Conservation (phyloP, 2,888 invertebrate genomes). For the Pristionchus entomophagus region DNA sequence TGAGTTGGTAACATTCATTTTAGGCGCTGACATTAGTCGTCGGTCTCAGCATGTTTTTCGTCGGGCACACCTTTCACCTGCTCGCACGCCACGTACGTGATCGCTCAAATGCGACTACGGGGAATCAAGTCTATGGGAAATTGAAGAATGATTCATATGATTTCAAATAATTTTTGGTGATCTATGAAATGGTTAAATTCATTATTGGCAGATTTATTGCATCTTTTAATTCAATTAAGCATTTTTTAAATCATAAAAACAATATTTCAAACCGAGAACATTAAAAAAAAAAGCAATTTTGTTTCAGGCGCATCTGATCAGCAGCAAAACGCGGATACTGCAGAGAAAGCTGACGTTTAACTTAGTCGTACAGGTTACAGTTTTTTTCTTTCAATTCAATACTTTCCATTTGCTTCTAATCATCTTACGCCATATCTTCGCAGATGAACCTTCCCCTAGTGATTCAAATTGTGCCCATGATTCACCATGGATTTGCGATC, state of each 20-base stretch:
- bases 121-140: no score
- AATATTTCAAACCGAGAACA: no score
- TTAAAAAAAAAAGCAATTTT: neutral
- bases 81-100: neutral
- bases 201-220: no score
- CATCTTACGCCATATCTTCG: no score
- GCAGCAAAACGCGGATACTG: neutral
- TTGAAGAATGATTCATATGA: no score
- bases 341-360: neutral
- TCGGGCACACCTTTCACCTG: neutral
- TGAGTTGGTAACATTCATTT: neutral
- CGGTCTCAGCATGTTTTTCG: neutral
- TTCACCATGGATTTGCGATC: neutral
- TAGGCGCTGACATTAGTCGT: neutral
- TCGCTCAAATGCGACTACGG: no score
- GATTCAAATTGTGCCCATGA: neutral
- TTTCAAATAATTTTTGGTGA: no score
- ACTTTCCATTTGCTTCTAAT: no score
- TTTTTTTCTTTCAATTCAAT: no score
- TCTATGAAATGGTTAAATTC: no score
- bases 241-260: neutral
- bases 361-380: neutral
- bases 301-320: neutral
- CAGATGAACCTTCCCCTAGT: neutral
- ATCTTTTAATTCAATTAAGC: no score